Percentiles rank a stretch among this genome's conserved stretches.
phyloP scores from a whole-genome alignment of 1,140 invertebrate species.

The Hycleus phaleratus region DNA sequence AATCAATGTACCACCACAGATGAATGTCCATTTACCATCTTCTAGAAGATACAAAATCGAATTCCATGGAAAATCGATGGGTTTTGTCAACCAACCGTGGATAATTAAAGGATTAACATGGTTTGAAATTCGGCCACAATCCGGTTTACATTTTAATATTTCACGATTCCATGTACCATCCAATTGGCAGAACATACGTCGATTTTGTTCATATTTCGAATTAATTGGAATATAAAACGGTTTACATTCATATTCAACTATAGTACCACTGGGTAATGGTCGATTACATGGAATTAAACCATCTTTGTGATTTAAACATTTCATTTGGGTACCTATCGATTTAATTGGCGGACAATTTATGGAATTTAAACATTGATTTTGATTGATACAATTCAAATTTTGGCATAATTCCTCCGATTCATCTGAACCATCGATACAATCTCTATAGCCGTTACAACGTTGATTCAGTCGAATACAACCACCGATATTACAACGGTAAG shows the following conservation, averaged over 20 bases:
- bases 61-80: slow-evolving; percentile 39
- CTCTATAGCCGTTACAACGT: slow-evolving; percentile 44
- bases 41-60: slow-evolving; percentile 37
- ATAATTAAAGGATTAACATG: slow-evolving; percentile 37
- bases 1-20: slow-evolving; percentile 43
- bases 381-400: slow-evolving; percentile 4
- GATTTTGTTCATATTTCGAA: slow-evolving; percentile 21
- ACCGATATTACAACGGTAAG: slow-evolving; percentile 47
- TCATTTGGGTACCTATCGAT: neutral
- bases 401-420: slow-evolving; percentile 39
- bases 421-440: slow-evolving; percentile 57
- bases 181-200: slow-evolving; percentile 34
- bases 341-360: slow-evolving; percentile 11
- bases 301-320: slow-evolving; percentile 31
- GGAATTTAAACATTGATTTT: slow-evolving; percentile 1
- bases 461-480: slow-evolving; percentile 42
- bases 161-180: slow-evolving; percentile 41
- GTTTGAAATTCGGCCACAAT: slow-evolving; percentile 1
- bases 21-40: slow-evolving; percentile 39
- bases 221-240: slow-evolving; percentile 30
- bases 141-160: slow-evolving; percentile 36
- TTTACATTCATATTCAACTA: slow-evolving; percentile 35
- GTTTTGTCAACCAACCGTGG: slow-evolving; percentile 32
- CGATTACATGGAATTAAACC: slow-evolving; percentile 34
- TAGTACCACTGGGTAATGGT: slow-evolving; percentile 32